These are phyloP conservation scores for Meloidogyne hapla DNA, from an alignment of 1,140 invertebrate genomes.

Conservation along the genomic window DNA sequence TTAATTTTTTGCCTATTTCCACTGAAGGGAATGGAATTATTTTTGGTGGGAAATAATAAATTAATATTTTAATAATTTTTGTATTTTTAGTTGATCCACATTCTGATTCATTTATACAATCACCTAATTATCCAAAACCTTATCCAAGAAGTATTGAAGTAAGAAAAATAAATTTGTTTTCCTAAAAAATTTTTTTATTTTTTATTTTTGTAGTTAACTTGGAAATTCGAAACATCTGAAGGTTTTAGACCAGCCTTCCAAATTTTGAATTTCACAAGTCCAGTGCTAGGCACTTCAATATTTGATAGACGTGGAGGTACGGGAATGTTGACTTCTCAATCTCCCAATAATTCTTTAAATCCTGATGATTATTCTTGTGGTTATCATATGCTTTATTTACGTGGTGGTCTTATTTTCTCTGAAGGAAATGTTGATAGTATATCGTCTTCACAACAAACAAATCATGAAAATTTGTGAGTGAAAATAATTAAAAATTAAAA, in stretches of 20 bases:
- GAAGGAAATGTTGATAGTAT: not conserved
- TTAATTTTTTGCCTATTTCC: slow-evolving; percentile 8
- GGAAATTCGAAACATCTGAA: slow-evolving; percentile 41
- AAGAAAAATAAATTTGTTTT: not conserved
- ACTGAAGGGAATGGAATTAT: not conserved
- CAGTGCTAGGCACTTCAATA: not conserved
- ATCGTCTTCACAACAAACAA: not conserved
- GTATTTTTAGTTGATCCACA: slow-evolving; percentile 17
- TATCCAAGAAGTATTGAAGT: slow-evolving; percentile 44
- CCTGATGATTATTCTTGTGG: slow-evolving; percentile 19
- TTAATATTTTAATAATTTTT: not conserved
- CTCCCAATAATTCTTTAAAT: not conserved
- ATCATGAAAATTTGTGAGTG: not conserved
- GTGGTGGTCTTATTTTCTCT: slow-evolving; percentile 22
- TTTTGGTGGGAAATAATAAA: not conserved
- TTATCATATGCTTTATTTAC: slow-evolving; percentile 19
- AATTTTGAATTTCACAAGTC: slow-evolving; percentile 31
- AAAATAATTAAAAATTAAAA: not conserved
- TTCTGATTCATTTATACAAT: slow-evolving; percentile 53
- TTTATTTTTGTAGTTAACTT: slow-evolving; percentile 27
- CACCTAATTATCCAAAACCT: slow-evolving; percentile 62
- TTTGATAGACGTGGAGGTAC: not conserved
- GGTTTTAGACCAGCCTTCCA: slow-evolving; percentile 35
- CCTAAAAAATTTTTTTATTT: not conserved
- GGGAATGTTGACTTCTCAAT: not conserved